Evolutionary conservation across 2,888 invertebrate species (phyloP), one percentile per base, ranked within the genome.

Genomic region (Barypeithes pellucidus): DNA sequence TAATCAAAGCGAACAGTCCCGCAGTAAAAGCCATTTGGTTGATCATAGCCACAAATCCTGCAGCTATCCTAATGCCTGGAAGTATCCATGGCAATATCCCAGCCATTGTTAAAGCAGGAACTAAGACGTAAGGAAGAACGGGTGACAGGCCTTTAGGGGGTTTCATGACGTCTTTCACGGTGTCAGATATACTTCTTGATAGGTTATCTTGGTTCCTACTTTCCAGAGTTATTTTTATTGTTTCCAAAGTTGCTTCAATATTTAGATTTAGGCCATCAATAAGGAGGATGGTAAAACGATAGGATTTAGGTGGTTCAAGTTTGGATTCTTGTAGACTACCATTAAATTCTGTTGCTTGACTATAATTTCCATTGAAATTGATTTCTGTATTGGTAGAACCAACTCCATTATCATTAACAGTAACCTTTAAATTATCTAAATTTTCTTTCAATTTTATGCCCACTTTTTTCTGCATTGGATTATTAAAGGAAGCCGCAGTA

Each of bases 11-110:
- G 78, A 90, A 89, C 16, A 90, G 82, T 0, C 91, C 91, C 0
- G 91, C 90, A 24, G 88, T 86, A 43, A 93, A 87, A 0, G 91
- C 92, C 87, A 92, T 90, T 77, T 92, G 91, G 82, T 93, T 93
- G 57, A 93, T 84, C 83, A 92, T 87, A 0, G 88, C 88, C 0
- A 89, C 89, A 57, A 88, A 87, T 33, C 91, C 85, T 0, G 91
- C 90, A 82, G 90, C 89, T 88, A 92, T 88, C 82, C 92, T 92
- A 14, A 93, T 81, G 0, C 90, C 90, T 0, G 93, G 93, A 80
- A 93, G 82, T 16, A 92, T 83, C 83, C 92, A 92, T 0, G 93
- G 93, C 80, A 92, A 83, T 57, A 92, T 85, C 11, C 91, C 91
- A 0, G 92, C 90, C 87, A 92, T 47, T 24, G 73, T 54, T 11